phyloP scores from a whole-genome alignment of 2,888 invertebrate genomes.

The Dascillus cervinus region DNA sequence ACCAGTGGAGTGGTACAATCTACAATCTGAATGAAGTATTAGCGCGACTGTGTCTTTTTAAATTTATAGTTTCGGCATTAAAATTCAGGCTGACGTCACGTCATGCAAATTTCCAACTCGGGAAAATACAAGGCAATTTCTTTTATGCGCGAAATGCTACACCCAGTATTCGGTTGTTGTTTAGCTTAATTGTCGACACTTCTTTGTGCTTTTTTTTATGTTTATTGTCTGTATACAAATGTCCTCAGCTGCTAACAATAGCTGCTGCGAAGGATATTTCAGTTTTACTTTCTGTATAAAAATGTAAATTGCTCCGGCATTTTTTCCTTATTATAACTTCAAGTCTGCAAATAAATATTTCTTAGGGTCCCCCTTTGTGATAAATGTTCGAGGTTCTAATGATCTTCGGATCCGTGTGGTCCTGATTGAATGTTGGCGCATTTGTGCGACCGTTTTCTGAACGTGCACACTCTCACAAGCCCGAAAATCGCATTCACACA shows the following conservation, averaged over 20 bases:
- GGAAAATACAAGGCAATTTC: conserved; percentile 35
- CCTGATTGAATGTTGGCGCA: too few species aligned
- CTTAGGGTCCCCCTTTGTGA: too few species aligned
- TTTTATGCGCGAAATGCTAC: conserved; percentile 31
- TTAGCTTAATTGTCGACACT: conserved; percentile 38
- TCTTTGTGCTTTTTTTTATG: conserved; percentile 31
- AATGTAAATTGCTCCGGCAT: conserved; percentile 32
- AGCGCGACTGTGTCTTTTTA: too few species aligned
- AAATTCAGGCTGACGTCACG: conserved; percentile 27
- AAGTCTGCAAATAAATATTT: too few species aligned
- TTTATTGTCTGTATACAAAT: conserved; percentile 36
- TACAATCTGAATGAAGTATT: too few species aligned
- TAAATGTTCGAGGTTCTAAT: too few species aligned
- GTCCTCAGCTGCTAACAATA: conserved; percentile 34
- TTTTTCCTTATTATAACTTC: too few species aligned
- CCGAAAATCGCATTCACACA: conserved; percentile 45
- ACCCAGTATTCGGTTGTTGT: conserved; percentile 32
- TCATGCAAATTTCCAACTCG: conserved; percentile 34
- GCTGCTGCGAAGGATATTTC: conserved; percentile 30
- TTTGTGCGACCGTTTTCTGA: too few species aligned
- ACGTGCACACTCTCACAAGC: too few species aligned
- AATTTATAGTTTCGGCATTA: too few species aligned
- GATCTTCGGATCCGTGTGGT: too few species aligned
- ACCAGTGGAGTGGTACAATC: too few species aligned
- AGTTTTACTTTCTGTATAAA: conserved; percentile 35